Evolutionary conservation across 1,140 invertebrate genomes (phyloP).

Genomic region (Holcopasites calliopsidis): DNA sequence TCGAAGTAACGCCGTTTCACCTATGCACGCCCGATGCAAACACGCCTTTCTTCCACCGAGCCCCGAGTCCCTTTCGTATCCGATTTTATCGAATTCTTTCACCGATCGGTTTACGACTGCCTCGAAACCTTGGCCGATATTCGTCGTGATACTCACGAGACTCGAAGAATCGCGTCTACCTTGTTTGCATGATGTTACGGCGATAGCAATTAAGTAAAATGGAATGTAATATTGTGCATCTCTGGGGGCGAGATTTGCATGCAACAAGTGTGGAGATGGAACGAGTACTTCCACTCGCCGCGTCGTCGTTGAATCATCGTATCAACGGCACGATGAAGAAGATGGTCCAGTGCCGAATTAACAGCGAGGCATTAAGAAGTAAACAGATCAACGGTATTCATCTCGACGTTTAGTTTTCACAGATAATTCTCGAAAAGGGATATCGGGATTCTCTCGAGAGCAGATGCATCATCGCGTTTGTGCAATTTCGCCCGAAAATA

Average conservation of each 20-base stretch:
- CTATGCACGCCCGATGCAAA: constrained; percentile 8
- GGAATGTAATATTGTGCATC: not conserved
- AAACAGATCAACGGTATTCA: constrained; percentile 1
- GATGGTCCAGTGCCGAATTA: too few relatives aligned
- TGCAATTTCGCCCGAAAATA: not conserved
- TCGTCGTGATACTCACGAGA: not conserved
- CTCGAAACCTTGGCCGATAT: constrained; percentile 4
- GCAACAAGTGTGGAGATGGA: constrained; percentile 3
- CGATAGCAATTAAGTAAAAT: not conserved
- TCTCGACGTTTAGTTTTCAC: too few relatives aligned
- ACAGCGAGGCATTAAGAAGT: too few relatives aligned
- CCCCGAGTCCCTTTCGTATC: not conserved
- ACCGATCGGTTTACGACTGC: too few relatives aligned
- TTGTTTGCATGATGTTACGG: not conserved
- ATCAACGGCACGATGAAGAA: too few relatives aligned
- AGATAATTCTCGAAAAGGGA: not conserved
- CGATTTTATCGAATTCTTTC: not conserved
- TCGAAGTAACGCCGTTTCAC: constrained; percentile 38
- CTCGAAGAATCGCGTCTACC: not conserved
- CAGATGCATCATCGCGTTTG: not conserved
- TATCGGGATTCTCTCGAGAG: not conserved
- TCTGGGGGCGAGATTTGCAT: not conserved
- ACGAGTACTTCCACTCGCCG: not conserved
- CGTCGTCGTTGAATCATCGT: not conserved
- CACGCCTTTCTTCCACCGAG: not conserved